Conservation (phyloP, 2,888 invertebrate species). For the Cephus nigrinus region DNA sequence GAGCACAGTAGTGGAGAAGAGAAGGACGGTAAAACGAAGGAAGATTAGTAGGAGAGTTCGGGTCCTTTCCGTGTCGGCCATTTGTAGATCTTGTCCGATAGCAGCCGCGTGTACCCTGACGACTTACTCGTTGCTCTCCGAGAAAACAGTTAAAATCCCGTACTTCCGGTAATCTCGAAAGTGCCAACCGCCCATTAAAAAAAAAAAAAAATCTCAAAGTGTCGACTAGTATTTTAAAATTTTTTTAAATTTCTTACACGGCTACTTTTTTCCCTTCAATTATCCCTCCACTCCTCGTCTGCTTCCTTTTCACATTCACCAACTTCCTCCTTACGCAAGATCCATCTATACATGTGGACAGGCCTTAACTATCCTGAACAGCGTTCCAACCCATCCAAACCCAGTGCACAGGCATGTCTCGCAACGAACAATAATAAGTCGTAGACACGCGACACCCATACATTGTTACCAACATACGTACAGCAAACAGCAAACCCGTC, state of each 20-base stretch:
- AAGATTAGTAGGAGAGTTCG: background rate
- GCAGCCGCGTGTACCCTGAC: constrained; percentile 9
- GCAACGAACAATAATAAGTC: background rate
- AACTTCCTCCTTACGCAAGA: too few species aligned
- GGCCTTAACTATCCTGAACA: too few species aligned
- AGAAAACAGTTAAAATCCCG: too few species aligned
- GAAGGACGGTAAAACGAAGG: too few species aligned
- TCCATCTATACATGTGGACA: too few species aligned
- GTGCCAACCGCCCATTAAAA: too few species aligned
- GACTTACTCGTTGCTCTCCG: background rate
- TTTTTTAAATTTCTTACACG: background rate
- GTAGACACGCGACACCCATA: constrained; percentile 5
- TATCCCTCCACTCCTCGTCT: constrained; percentile 32
- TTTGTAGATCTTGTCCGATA: constrained; percentile 47
- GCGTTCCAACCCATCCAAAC: too few species aligned
- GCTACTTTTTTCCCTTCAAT: constrained; percentile 18
- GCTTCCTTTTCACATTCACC: background rate
- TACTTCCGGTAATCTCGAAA: too few species aligned
- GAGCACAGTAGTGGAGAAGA: too few species aligned
- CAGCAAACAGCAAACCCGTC: background rate
- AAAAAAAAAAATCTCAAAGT: too few species aligned
- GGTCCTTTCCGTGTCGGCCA: constrained; percentile 26
- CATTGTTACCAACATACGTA: background rate
- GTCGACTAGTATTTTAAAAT: too few species aligned
- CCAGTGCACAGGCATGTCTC: background rate